Percentiles rank a stretch among this genome's conserved stretches.
These are phyloP conservation scores for Dasyornis broadbenti DNA, from an alignment of 2,113 vertebrate species.

Conservation along the genomic window DNA sequence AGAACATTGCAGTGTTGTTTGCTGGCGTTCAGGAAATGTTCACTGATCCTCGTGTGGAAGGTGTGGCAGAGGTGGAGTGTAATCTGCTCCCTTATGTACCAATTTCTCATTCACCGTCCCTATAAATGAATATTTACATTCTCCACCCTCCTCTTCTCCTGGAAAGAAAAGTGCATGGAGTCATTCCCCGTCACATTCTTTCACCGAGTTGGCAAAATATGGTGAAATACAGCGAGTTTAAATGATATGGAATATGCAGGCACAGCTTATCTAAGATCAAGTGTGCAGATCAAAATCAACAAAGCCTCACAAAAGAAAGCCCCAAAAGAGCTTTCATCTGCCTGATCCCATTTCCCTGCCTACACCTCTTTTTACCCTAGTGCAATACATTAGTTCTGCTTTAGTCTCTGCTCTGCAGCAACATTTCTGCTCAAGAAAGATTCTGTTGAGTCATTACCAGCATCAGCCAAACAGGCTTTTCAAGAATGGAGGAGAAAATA, in stretches of 20 bases:
- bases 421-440: conserved; percentile 42
- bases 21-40: background rate
- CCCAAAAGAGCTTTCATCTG: conserved; percentile 30
- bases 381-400: conserved; percentile 9
- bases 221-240: background rate
- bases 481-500: conserved; percentile 61
- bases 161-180: background rate
- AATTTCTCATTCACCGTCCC: background rate
- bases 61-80: background rate
- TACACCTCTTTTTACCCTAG: conserved; percentile 7
- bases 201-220: conserved; percentile 6
- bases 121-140: background rate
- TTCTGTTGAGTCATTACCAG: conserved; percentile 64
- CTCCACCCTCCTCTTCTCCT: background rate
- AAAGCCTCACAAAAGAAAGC: conserved; percentile 42
- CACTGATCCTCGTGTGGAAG: background rate
- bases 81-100: background rate
- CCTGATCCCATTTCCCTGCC: conserved; percentile 33
- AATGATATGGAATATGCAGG: background rate
- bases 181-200: background rate
- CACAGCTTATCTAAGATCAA: conserved; percentile 29
- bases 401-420: conserved; percentile 38
- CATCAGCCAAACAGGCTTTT: conserved; percentile 66
- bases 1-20: background rate
- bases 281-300: background rate